Evolutionary conservation across 2,797 vertebrate genomes (phyloP).

Genomic region (Nyctalus aviator): DNA sequence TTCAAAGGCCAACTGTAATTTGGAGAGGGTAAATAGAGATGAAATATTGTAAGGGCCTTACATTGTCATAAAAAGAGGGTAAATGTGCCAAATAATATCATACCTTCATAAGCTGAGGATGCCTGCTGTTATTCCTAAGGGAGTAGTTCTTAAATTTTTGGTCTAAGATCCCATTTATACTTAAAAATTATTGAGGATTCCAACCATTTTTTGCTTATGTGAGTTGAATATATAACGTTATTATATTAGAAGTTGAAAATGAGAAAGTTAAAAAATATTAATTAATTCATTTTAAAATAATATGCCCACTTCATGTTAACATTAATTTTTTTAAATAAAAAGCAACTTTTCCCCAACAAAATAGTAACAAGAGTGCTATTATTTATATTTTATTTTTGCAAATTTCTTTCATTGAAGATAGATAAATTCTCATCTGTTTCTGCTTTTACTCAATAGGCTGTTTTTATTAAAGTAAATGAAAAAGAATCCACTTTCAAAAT

Average conservation of each 20-base stretch:
- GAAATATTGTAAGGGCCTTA: constrained; percentile 3
- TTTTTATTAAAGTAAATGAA: not conserved
- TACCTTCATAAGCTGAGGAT: not conserved
- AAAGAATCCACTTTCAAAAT: not conserved
- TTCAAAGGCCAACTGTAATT: not conserved
- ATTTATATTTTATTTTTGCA: not conserved
- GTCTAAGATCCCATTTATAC: not conserved
- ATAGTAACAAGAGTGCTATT: not conserved
- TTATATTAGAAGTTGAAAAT: not conserved
- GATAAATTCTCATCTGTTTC: not conserved
- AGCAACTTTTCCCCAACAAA: not conserved
- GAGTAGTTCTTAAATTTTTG: not conserved
- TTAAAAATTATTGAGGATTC: not conserved
- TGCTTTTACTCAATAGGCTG: not conserved
- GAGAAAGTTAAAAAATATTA: not conserved
- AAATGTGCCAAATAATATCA: not conserved
- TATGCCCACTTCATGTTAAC: not conserved
- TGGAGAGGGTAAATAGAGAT: not conserved
- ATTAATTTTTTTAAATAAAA: not conserved
- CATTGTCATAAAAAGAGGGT: not conserved
- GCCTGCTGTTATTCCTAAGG: not conserved
- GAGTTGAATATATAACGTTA: not conserved
- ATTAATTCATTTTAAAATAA: not conserved
- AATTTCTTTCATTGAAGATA: constrained; percentile 28
- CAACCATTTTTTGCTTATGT: not conserved